Conservation (phyloP, 2,888 invertebrate species). For the Lucinisca nassula region DNA sequence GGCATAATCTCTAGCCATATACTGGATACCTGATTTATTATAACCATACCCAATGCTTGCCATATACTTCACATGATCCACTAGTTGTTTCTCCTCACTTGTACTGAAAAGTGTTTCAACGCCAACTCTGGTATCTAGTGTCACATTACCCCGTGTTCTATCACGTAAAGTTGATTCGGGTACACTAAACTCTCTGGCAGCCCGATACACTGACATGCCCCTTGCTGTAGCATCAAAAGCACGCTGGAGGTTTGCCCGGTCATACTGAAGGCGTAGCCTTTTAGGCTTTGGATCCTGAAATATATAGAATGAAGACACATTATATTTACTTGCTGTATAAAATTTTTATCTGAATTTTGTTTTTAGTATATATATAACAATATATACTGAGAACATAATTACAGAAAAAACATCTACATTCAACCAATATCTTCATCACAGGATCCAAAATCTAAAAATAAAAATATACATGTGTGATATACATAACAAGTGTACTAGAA, state of each 20-base stretch:
- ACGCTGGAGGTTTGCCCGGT: conserved; percentile 8
- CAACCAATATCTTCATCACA: no score
- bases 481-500: no score
- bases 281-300: no score
- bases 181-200: conserved; percentile 26
- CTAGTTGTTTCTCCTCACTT: conserved; percentile 30
- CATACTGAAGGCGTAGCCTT: conserved; percentile 17
- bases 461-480: no score
- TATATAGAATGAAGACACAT: no score
- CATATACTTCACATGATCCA: conserved; percentile 47
- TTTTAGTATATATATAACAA: no score
- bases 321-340: no score
- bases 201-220: conserved; percentile 42
- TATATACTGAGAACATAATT: no score
- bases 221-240: conserved; percentile 31
- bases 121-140: conserved; percentile 18
- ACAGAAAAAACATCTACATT: no score
- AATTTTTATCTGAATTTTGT: no score
- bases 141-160: conserved; percentile 35
- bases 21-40: conserved; percentile 28
- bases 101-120: neutral
- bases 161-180: conserved; percentile 47
- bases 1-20: conserved; percentile 45
- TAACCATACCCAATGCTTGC: conserved; percentile 51
- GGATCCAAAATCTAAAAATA: no score